Evolutionary conservation across 2,888 invertebrate species (phyloP).

Genomic region (Helicoverpa assulta): DNA sequence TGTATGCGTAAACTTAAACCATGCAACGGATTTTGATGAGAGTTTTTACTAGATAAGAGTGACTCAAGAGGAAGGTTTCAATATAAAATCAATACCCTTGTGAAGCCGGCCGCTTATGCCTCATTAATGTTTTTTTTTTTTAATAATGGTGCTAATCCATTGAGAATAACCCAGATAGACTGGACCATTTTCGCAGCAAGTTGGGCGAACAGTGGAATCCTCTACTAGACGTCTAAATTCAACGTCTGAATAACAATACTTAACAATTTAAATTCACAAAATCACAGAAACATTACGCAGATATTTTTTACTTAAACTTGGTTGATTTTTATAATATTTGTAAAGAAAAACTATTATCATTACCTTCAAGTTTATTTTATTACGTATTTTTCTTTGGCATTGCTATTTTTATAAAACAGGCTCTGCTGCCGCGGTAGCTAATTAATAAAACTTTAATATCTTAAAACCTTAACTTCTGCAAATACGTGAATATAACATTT

Average conservation of each 20-base stretch:
- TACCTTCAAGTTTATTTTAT: not conserved
- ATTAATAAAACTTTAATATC: not conserved
- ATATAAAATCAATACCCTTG: no score
- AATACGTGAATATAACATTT: not conserved
- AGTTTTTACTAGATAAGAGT: no score
- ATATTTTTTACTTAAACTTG: conserved; percentile 46
- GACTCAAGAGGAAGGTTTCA: no score
- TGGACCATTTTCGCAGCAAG: not conserved
- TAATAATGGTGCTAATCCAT: not conserved
- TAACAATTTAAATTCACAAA: conserved; percentile 57
- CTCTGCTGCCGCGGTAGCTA: not conserved
- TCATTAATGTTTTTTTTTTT: no score
- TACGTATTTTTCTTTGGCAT: conserved; percentile 21
- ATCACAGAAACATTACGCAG: conserved; percentile 57
- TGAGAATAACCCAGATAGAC: not conserved
- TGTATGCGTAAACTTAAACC: no score
- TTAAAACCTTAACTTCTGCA: not conserved
- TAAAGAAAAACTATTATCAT: not conserved
- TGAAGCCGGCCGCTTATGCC: no score
- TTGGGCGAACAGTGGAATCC: not conserved
- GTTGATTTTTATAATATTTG: conserved; percentile 34
- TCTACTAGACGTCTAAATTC: conserved; percentile 30
- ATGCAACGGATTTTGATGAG: no score
- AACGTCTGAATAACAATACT: conserved; percentile 41
- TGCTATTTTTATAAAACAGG: not conserved